Evolutionary conservation across 2,113 vertebrate genomes (phyloP), one percentile per base, ranked within the genome.

Genomic region (Entelurus aequoreus): DNA sequence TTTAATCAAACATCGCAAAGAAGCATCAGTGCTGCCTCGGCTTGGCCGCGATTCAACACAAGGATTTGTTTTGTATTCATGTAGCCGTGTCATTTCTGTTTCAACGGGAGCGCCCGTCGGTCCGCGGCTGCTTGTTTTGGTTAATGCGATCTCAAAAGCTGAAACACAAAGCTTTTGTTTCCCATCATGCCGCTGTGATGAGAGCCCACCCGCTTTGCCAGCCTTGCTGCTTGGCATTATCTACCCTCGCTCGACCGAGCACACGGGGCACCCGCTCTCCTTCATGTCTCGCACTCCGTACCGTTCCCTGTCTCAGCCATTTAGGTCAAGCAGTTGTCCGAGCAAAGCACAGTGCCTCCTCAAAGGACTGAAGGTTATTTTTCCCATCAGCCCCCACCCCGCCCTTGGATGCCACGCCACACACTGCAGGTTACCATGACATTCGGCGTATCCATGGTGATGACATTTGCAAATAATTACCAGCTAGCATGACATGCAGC

Each of bases 91-190:
- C 59, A 69, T 54, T 69, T 74, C 66, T 35, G n/a, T 68, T 62
- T 83, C 51, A 75, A 54, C 51, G 60, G 21, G 35, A 47, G 44
- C 14, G 59, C 13, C 80, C 66, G 66, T 71, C 66, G 51, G 64
- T 73, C 70, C 62, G 38, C 6, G 76, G 69, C 77, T 79, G 78
- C 79, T 79, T 85, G 79, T 85, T 82, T 77, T 76, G 79, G 72
- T 84, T 84, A 79, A 83, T 85, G 81, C 66, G 52, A 78, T 82
- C 75, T 76, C 72, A 50, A 65, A 61, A 28, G 60, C 74, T 28
- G 80, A 81, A 80, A 83, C 83, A 79, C 76, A 73, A 68, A 81
- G 77, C 76, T 63, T 82, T 87, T 85, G 81, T 86, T 86, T 84
- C 63, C 76, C 71, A 78, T 81, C 81, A 82, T 72, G 80, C 74